Percentiles rank a stretch among this genome's conserved stretches.
Evolutionary conservation across 2,113 vertebrate species (phyloP).

Genomic region (western clawed frog (Xenopus tropicalis)): UCB_Xtro_10.0 CM004444.2:116837501-116838000

Average conservation of each 20-base stretch:
- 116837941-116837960: too few relatives aligned
- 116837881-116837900: too few relatives aligned
- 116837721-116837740: constrained; percentile 27
- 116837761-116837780: too few relatives aligned
- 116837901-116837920: too few relatives aligned
- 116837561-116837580: constrained; percentile 46
- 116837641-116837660: constrained; percentile 44
- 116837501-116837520: constrained; percentile 45
- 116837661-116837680: constrained; percentile 41
- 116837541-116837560: constrained; percentile 46
- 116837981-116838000: too few relatives aligned
- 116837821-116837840: too few relatives aligned
- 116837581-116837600: constrained; percentile 43
- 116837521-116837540: constrained; percentile 42
- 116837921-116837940: too few relatives aligned
- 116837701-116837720: constrained; percentile 28
- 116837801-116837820: too few relatives aligned
- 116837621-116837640: constrained; percentile 45
- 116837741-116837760: neutral
- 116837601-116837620: constrained; percentile 46
- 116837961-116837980: too few relatives aligned
- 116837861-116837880: too few relatives aligned
- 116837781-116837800: too few relatives aligned
- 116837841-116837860: too few relatives aligned
- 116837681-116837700: constrained; percentile 44